Evolutionary conservation across 2,113 vertebrate genomes (phyloP), one percentile per base, ranked within the genome.

Genomic region (Heteronetta atricapilla): DNA sequence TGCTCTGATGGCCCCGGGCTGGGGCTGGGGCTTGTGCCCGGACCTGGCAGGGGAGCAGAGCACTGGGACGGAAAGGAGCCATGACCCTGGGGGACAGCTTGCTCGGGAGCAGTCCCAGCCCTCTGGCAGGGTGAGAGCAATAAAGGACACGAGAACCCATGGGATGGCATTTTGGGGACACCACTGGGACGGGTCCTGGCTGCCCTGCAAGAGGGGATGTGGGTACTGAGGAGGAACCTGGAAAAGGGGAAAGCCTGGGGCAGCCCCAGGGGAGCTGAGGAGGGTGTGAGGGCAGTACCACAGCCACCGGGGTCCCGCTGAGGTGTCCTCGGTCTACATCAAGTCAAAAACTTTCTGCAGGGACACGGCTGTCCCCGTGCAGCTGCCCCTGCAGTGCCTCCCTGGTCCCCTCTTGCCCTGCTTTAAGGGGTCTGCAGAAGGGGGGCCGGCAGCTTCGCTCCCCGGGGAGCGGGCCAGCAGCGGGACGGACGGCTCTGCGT

Each of bases 321-420:
- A 33, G 20, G 14, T 17, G 26, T 36, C 59, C 34, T 34, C 18
- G 2, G 53, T 46, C 81, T 62, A 26, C 36, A 59, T 72, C 1
- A 0, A 8, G 4, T 67, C 63, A 25, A 76, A 88, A 95, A 91
- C 85, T 95, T 95, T 90, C 82, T 91, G 34, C 73, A 22, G 76
- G 72, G 73, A 55, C 15, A 6, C 46, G 9, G 63, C 8, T 31
- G 66, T 38, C 81, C 80, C 72, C 3, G 53, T 11, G 88, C 89
- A 31, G 91, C 29, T 50, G 80, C 76, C 46, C 90, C 85, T 74
- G 94, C 93, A 86, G 92, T 26, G 42, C 50, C 81, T 95, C 91
- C 55, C 46, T 40, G 85, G 63, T 55, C 52, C 1, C 68, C 82
- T 56, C 28, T 62, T 28, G 3, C 60, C 76, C 73, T 3, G 55